These are phyloP conservation scores for Chorisops tibialis DNA, from an alignment of 2,888 invertebrate species.

Conservation along the genomic window DNA sequence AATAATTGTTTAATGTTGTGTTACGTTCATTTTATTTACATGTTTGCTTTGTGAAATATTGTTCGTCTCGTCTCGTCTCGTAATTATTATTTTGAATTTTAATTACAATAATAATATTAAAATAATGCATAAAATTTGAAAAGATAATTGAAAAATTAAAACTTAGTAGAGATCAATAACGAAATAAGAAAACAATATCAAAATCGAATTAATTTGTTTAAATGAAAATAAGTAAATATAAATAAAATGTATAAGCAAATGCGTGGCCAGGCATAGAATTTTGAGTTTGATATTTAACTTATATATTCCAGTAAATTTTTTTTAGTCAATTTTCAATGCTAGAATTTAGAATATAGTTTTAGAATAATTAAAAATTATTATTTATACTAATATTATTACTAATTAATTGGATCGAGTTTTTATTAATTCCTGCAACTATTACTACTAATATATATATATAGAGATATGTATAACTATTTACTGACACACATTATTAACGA, in stretches of 20 bases:
- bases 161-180: conserved; percentile 32
- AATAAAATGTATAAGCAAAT: conserved; percentile 39
- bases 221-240: conserved; percentile 24
- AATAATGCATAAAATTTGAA: conserved; percentile 9
- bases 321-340: conserved; percentile 4
- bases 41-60: too few species aligned
- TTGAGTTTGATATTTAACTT: conserved; percentile 11
- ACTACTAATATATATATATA: too few species aligned
- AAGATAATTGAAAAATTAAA: background rate
- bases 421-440: too few species aligned
- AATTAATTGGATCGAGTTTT: too few species aligned
- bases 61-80: too few species aligned
- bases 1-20: too few species aligned
- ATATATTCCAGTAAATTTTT: background rate
- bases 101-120: conserved; percentile 9
- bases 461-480: too few species aligned
- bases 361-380: too few species aligned
- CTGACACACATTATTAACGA: too few species aligned
- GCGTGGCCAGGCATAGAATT: conserved; percentile 52
- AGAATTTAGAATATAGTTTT: background rate
- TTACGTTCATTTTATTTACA: too few species aligned
- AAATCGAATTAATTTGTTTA: conserved; percentile 29
- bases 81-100: conserved; percentile 34
- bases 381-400: too few species aligned
- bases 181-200: conserved; percentile 37